Base-by-base conservation (phyloP, 2,113 vertebrate species). In the Archocentrus centrarchus region DNA sequence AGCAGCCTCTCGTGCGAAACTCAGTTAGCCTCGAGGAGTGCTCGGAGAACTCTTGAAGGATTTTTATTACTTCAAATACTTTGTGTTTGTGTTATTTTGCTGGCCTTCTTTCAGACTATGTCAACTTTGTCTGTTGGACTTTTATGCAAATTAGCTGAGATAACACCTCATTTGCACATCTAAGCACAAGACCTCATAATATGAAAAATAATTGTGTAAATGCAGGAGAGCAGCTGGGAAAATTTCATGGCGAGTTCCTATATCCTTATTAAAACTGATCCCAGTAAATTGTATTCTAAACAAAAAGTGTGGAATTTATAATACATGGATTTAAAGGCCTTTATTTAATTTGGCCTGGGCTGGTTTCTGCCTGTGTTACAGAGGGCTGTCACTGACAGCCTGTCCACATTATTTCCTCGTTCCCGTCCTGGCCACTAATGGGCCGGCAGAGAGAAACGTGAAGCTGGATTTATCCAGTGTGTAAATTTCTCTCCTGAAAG, bases 1-100 rank as follows among this genome's bases (percentile, higher is more conserved):
- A 73, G 63, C 58, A 81, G 57, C 37, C 57, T 77, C 76, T 87
- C 20, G 61, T 80, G 58, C 58, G 62, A 39, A 32, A 77, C 59
- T 66, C 24, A 77, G 80, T 75, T 83, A 80, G 37, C 18, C 47
- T 32, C 58, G 18, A 80, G 57, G n/a, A 62, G 76, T 53, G 47
- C 27, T 63, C 53, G 9, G 59, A 41, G 37, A 30, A 13, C 47
- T 63, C 27, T 47, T 73, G 3, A 64, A 61, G 35, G 59, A 44
- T 78, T 70, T 8, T n/a, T 37, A 4, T 3, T n/a, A 39, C 22
- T 75, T 64, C 15, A 9, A 79, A 22, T 11, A 22, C 61, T 32
- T n/a, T 62, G 50, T 53, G 6, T 81, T n/a, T n/a, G n/a, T n/a
- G n/a, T n/a, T 47, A 17, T 70, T 70, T 7, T 50, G 22, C 5